These are phyloP conservation scores for Eidolon helvum DNA, from an alignment of 2,113 vertebrate genomes.

Conservation along the genomic window DNA sequence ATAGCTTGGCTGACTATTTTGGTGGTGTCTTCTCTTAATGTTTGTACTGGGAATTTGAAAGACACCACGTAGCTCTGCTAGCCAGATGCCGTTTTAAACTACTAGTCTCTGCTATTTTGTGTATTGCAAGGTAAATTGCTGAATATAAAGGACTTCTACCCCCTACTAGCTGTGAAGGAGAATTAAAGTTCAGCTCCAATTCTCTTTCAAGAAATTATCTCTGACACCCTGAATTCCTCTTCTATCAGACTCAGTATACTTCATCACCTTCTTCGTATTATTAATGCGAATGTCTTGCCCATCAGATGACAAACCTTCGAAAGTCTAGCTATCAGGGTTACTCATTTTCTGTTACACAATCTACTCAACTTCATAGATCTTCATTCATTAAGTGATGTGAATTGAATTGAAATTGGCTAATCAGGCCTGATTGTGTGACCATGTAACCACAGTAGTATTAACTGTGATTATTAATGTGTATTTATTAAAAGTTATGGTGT, in stretches of 20 bases:
- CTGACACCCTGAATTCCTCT: neutral
- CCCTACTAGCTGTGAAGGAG: neutral
- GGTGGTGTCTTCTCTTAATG: neutral
- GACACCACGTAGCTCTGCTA: neutral
- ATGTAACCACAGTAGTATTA: constrained; percentile 8
- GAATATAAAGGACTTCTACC: neutral
- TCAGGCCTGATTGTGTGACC: neutral
- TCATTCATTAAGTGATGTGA: neutral
- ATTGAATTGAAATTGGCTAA: neutral
- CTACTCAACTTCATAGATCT: neutral
- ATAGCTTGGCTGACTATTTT: neutral
- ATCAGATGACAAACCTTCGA: neutral
- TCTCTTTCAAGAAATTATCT: neutral
- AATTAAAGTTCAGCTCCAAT: neutral
- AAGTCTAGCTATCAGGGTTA: neutral
- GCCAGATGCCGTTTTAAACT: constrained; percentile 36
- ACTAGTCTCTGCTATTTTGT: neutral
- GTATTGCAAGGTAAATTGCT: neutral
- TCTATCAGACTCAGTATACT: neutral
- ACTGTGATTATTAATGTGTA: constrained; percentile 62
- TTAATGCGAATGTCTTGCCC: neutral
- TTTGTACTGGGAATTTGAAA: neutral
- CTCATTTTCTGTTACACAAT: neutral
- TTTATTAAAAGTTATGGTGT: constrained; percentile 65
- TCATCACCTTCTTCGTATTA: neutral